phyloP scores from a whole-genome alignment of 2,797 vertebrate species.

The Streptopelia turtur region DNA sequence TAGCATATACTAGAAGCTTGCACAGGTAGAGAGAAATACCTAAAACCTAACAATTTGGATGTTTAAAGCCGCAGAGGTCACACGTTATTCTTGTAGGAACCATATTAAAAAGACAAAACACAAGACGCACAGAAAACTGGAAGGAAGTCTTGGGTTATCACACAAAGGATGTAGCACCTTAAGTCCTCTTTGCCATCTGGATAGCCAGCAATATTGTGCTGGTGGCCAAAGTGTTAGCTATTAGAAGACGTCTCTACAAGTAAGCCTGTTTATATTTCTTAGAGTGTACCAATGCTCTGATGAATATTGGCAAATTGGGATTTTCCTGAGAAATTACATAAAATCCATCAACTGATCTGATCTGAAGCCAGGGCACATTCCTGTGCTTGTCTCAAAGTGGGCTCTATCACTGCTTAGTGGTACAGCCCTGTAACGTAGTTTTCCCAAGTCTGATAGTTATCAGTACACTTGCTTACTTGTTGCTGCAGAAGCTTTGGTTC shows the following conservation, averaged over 20 bases:
- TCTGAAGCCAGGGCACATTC: neutral
- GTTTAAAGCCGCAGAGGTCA: neutral
- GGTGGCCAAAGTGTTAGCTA: neutral
- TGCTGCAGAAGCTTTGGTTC: slow-evolving; percentile 92
- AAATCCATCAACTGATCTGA: neutral
- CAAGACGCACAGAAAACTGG: neutral
- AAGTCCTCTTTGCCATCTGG: neutral
- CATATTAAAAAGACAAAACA: neutral
- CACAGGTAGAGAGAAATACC: neutral
- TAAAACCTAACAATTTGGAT: neutral
- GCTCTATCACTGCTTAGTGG: neutral
- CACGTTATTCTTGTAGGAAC: neutral
- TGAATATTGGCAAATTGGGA: neutral
- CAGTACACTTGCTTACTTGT: slow-evolving; percentile 83
- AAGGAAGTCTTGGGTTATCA: neutral
- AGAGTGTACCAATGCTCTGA: neutral
- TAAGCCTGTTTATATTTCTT: neutral
- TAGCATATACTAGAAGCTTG: neutral
- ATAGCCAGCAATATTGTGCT: neutral
- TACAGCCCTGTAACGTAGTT: neutral
- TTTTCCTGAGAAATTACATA: neutral
- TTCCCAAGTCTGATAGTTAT: neutral
- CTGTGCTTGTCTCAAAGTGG: neutral
- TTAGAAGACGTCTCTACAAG: neutral
- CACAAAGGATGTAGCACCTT: neutral